phyloP scores from a whole-genome alignment of 2,797 vertebrate genomes.

The Acanthurus lineatus region DNA sequence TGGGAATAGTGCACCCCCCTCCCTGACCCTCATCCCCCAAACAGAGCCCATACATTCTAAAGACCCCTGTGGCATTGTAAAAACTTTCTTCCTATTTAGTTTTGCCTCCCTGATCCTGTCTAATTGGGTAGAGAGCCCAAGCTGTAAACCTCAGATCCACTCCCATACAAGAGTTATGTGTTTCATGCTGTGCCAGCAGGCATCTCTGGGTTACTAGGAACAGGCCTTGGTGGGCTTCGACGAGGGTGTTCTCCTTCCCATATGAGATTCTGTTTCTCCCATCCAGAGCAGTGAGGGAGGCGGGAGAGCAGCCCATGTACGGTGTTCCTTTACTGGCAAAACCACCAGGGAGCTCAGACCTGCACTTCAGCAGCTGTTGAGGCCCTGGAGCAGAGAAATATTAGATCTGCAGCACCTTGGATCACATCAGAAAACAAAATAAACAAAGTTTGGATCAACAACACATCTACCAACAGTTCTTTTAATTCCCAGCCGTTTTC shows the following conservation, averaged over 20 bases:
- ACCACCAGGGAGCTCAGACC: constrained; percentile 68
- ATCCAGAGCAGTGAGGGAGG: constrained; percentile 77
- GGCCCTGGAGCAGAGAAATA: constrained; percentile 43
- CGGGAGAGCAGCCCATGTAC: constrained; percentile 59
- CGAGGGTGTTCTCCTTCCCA: constrained; percentile 82
- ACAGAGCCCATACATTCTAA: constrained; percentile 71
- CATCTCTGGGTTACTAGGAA: constrained; percentile 78
- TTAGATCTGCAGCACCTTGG: constrained; percentile 59
- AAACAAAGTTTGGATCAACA: constrained; percentile 38
- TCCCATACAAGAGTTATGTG: constrained; percentile 75
- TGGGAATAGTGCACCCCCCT: constrained; percentile 54
- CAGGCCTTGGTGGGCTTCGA: constrained; percentile 82
- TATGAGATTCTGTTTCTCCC: constrained; percentile 85
- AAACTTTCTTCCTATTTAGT: constrained; percentile 73
- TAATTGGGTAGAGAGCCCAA: constrained; percentile 77
- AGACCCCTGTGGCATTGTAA: constrained; percentile 81
- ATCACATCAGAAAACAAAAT: constrained; percentile 39
- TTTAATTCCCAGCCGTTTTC: constrained; percentile 8
- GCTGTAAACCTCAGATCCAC: constrained; percentile 77
- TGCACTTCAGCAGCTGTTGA: constrained; percentile 78
- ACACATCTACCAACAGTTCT: constrained; percentile 13
- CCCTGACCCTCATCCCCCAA: constrained; percentile 26
- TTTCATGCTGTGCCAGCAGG: constrained; percentile 85
- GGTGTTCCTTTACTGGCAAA: constrained; percentile 68
- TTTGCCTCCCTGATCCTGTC: constrained; percentile 75